A percentile compares a stretch with the other conserved stretches of the same genome.
Evolutionary conservation across 2,888 invertebrate species (phyloP).

Genomic region (Acleris cristana): DNA sequence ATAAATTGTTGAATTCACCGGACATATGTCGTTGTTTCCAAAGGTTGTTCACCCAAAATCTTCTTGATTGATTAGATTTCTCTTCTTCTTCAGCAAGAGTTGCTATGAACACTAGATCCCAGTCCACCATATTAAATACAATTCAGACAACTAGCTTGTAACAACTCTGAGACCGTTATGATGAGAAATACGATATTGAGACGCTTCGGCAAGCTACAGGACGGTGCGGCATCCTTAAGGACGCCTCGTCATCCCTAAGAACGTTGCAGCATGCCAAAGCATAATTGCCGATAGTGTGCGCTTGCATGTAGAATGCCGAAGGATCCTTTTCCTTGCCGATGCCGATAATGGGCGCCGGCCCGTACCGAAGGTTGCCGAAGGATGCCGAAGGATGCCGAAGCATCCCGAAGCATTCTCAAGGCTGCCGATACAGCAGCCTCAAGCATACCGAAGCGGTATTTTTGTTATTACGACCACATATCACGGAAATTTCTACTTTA

Average conservation of each 20-base stretch:
- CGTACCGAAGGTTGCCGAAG: too few species aligned
- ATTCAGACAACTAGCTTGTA: slow-evolving; percentile 10
- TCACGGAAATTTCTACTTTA: too few species aligned
- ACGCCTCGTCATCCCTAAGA: slow-evolving; percentile 1
- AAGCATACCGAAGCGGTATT: too few species aligned
- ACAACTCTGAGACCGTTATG: slow-evolving; percentile 40
- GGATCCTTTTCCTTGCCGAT: too few species aligned
- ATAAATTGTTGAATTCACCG: slow-evolving; percentile 41
- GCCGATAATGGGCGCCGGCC: too few species aligned
- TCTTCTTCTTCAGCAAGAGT: slow-evolving; percentile 42
- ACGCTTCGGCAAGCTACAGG: slow-evolving; percentile 40
- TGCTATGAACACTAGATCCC: slow-evolving; percentile 41
- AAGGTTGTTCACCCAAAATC: slow-evolving; percentile 41
- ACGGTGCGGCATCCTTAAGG: slow-evolving; percentile 17
- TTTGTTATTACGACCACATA: too few species aligned
- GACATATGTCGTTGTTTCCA: slow-evolving; percentile 38
- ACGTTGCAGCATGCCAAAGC: slow-evolving; percentile 3
- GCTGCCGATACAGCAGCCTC: too few species aligned
- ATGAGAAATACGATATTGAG: slow-evolving; percentile 40
- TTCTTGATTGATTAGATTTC: slow-evolving; percentile 40
- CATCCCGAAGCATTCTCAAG: too few species aligned
- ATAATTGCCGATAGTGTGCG: not conserved
- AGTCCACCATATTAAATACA: slow-evolving; percentile 37
- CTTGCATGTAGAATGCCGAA: too few species aligned
- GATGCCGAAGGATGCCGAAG: too few species aligned